These are phyloP conservation scores for Emesis furor DNA, from an alignment of 2,888 invertebrate species.

Conservation along the genomic window DNA sequence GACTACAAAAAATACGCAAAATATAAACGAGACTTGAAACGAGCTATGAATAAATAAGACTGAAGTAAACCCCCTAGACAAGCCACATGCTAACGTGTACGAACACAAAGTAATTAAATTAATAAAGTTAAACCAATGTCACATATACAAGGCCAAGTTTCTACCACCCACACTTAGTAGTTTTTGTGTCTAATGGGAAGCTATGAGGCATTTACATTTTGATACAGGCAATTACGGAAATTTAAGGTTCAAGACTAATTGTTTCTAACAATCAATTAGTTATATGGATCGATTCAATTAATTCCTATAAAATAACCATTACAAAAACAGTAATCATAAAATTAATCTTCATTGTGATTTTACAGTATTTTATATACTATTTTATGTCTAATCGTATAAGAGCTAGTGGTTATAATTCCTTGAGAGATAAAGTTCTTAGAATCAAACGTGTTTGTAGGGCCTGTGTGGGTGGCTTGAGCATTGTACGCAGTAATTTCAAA, in stretches of 20 bases:
- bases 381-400: slow-evolving; percentile 7
- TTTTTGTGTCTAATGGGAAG: slow-evolving; percentile 17
- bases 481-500: slow-evolving; percentile 81
- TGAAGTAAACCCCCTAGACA: neutral
- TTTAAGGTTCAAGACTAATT: slow-evolving; percentile 16
- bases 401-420: slow-evolving; percentile 8
- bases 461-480: slow-evolving; percentile 80
- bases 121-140: neutral
- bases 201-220: slow-evolving; percentile 8
- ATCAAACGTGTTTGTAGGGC: slow-evolving; percentile 21
- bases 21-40: no score
- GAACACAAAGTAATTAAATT: neutral
- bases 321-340: slow-evolving; percentile 80
- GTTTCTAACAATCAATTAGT: slow-evolving; percentile 21
- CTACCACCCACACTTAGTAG: neutral
- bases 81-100: neutral
- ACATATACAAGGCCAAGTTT: neutral
- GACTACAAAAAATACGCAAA: no score
- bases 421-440: slow-evolving; percentile 16
- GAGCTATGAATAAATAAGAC: neutral
- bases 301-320: slow-evolving; percentile 65
- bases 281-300: slow-evolving; percentile 26
- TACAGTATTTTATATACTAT: neutral
- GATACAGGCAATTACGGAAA: slow-evolving; percentile 20
- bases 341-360: slow-evolving; percentile 77